Conservation (phyloP, 2,888 invertebrate genomes). For the Spisula subtruncata region DNA sequence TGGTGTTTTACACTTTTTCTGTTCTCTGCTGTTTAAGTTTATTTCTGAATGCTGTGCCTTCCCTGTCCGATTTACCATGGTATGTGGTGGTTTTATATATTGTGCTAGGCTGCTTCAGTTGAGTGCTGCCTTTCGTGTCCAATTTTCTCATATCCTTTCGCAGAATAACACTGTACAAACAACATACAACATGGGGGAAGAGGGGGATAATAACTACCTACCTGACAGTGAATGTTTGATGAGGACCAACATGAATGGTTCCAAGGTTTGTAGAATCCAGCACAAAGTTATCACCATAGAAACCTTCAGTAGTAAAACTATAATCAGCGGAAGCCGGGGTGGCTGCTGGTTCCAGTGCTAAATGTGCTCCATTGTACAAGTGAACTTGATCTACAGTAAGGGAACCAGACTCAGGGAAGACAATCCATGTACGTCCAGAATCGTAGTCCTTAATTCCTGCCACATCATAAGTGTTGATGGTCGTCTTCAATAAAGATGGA, state of each 20-base stretch:
- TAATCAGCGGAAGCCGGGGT: conserved; percentile 35
- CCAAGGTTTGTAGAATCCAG: conserved; percentile 67
- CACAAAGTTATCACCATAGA: conserved; percentile 73
- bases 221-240: conserved; percentile 73
- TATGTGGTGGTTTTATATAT: too few species aligned
- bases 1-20: too few species aligned
- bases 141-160: too few species aligned
- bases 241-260: conserved; percentile 76
- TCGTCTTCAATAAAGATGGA: conserved; percentile 38
- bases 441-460: conserved; percentile 60
- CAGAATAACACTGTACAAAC: too few species aligned
- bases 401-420: conserved; percentile 59
- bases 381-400: conserved; percentile 73
- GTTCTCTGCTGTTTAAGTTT: too few species aligned
- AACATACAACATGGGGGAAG: too few species aligned
- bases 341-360: conserved; percentile 74
- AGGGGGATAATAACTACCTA: conserved; percentile 8
- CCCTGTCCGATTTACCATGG: too few species aligned
- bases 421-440: conserved; percentile 78
- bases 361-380: conserved; percentile 77
- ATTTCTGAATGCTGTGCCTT: too few species aligned
- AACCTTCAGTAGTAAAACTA: conserved; percentile 62
- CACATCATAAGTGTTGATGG: conserved; percentile 38
- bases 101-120: too few species aligned
- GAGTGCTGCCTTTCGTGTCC: too few species aligned